phyloP scores from a whole-genome alignment of 2,797 vertebrate genomes.

The Typhlichthys subterraneus region DNA sequence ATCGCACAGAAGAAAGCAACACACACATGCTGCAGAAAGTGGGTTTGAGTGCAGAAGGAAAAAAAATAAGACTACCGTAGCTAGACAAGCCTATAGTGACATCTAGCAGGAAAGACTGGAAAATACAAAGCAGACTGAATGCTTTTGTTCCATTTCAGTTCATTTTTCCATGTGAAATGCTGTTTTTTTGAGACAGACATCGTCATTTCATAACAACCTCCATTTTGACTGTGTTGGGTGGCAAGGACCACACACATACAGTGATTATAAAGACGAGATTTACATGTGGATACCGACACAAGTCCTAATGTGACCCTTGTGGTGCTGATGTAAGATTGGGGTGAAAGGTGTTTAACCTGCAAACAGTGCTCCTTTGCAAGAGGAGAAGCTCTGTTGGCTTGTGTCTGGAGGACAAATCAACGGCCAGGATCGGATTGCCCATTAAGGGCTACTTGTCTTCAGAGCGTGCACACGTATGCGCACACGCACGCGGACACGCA shows the following conservation, averaged over 20 bases:
- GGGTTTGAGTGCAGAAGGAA: too few relatives aligned
- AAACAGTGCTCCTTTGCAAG: not conserved
- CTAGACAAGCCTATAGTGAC: too few relatives aligned
- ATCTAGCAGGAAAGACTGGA: too few relatives aligned
- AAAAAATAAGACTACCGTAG: too few relatives aligned
- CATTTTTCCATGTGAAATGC: too few relatives aligned
- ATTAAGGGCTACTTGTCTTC: slow-evolving; percentile 1
- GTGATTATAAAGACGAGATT: too few relatives aligned
- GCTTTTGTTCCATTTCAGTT: too few relatives aligned
- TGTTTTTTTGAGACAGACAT: not conserved
- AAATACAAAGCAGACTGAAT: too few relatives aligned
- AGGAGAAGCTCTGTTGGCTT: not conserved
- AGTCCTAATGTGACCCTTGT: too few relatives aligned
- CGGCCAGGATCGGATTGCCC: not conserved
- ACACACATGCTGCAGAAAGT: too few relatives aligned
- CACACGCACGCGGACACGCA: not conserved
- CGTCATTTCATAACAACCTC: not conserved
- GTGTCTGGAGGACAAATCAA: not conserved
- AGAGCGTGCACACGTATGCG: not conserved
- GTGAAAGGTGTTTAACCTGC: not conserved
- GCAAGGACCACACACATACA: too few relatives aligned
- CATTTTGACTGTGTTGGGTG: not conserved
- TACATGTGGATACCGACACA: not conserved
- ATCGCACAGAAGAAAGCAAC: too few relatives aligned
- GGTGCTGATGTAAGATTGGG: not conserved